Percentiles rank a stretch among this genome's conserved stretches.
These are phyloP conservation scores for Bugulina stolonifera DNA, from an alignment of 2,888 invertebrate species.

Conservation along the genomic window DNA sequence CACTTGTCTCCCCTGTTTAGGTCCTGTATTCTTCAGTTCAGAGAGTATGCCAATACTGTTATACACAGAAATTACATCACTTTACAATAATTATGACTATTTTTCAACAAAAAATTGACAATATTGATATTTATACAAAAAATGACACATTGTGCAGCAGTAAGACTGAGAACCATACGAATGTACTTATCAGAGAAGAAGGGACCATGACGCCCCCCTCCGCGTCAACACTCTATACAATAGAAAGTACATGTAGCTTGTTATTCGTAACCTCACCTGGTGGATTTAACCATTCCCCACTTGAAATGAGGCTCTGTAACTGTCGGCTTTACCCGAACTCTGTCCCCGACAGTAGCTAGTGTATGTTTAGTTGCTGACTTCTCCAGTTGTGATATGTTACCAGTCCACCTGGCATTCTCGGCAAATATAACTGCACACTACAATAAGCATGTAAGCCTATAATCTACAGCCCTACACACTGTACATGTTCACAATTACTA, in stretches of 20 bases:
- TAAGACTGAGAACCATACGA: too few relatives aligned
- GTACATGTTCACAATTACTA: too few relatives aligned
- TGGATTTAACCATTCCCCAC: constrained; percentile 8
- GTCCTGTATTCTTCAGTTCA: constrained; percentile 17
- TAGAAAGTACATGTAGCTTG: too few relatives aligned
- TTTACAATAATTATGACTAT: too few relatives aligned
- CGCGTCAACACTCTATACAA: too few relatives aligned
- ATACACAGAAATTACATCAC: background rate
- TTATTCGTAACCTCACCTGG: background rate
- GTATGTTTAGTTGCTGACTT: constrained; percentile 22
- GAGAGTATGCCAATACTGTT: constrained; percentile 4
- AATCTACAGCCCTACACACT: too few relatives aligned
- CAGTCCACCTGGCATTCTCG: constrained; percentile 17
- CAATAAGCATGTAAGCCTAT: background rate
- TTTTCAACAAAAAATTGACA: too few relatives aligned
- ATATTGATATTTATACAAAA: too few relatives aligned
- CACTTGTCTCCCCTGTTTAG: constrained; percentile 3
- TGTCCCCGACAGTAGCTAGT: background rate
- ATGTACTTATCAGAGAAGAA: too few relatives aligned
- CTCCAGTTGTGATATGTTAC: background rate
- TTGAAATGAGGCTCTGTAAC: constrained; percentile 8
- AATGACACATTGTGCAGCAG: too few relatives aligned
- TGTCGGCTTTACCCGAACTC: background rate
- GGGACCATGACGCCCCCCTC: too few relatives aligned
- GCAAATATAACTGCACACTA: constrained; percentile 17